Base-by-base conservation (phyloP, 1,140 invertebrate genomes). In the Zeugodacus cucurbitae region DNA sequence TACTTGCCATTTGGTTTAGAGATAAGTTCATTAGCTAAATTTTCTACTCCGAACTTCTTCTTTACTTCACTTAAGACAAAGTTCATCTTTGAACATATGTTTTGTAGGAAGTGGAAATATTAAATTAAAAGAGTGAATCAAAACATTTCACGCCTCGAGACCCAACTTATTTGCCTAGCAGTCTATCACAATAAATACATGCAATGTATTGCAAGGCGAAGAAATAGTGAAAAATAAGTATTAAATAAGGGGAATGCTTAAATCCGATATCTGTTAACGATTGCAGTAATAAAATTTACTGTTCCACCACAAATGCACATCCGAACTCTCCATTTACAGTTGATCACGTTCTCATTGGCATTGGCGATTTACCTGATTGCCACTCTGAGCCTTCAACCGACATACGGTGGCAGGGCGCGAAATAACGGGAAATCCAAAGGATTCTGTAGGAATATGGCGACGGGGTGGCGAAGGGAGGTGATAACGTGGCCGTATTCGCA, bases 251-350 rank as follows among this genome's bases (percentile, higher is more conserved):
- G n/a, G 11, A 26, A 3, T 29, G n/a, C 44, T 26, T 11, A 54
- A 17, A 54, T 54, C 48, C 14, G 11, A 54, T 11, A 3, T 17
- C 48, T n/a, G 41, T n/a, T 82, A 82, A n/a, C n/a, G n/a, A n/a
- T n/a, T n/a, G n/a, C n/a, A n/a, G n/a, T n/a, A n/a, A 82, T 82
- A 29, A 82, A 82, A 82, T 82, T n/a, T 14, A 41, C 37, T 82
- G 41, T 82, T n/a, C 48, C 74, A 82, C 74, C 44, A 82, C 74
- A 82, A 82, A 54, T 54, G 17, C 48, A 26, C 74, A 17, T 48
- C 74, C 11, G 74, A 82, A 54, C 41, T 48, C n/a, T 82, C 10
- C 26, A 54, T 82, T 82, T 82, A 82, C 44, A 32, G 44, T 54
- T 82, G 22, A 82, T 54, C 41, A 82, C 74, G 74, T 82, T 82